phyloP scores from a whole-genome alignment of 2,888 invertebrate species.

The Caenorhabditis zanzibari region DNA sequence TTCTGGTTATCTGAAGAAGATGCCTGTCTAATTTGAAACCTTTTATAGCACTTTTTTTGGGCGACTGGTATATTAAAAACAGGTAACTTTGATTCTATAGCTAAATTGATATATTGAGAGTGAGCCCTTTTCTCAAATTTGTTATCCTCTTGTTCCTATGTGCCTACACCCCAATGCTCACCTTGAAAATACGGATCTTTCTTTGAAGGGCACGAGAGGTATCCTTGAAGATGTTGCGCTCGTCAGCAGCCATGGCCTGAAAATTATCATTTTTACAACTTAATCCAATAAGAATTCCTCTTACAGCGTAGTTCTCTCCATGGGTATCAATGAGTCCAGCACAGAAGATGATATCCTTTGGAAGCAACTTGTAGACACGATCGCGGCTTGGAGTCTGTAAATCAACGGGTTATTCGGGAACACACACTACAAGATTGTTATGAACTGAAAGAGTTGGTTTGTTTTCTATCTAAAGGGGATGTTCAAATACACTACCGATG shows the following conservation, averaged over 20 bases:
- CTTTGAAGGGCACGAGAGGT: constrained; percentile 76
- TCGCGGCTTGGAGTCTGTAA: constrained; percentile 76
- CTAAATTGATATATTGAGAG: too few relatives aligned
- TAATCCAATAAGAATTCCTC: constrained; percentile 25
- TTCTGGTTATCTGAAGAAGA: too few relatives aligned
- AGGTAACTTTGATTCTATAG: too few relatives aligned
- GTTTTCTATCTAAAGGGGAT: constrained; percentile 25
- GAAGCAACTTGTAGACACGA: constrained; percentile 79
- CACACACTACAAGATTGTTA: not conserved
- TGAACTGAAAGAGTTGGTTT: constrained; percentile 39
- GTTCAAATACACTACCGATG: constrained; percentile 65
- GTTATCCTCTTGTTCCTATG: too few relatives aligned
- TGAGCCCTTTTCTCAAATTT: too few relatives aligned
- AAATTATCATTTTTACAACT: constrained; percentile 43
- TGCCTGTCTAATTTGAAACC: too few relatives aligned
- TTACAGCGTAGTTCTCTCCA: constrained; percentile 78
- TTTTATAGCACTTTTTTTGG: too few relatives aligned
- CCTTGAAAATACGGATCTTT: constrained; percentile 82
- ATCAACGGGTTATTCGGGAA: not conserved
- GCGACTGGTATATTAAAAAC: too few relatives aligned
- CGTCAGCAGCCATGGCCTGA: constrained; percentile 79
- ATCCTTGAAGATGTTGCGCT: constrained; percentile 79
- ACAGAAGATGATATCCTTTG: constrained; percentile 81
- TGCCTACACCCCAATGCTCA: not conserved
- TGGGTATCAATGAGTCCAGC: constrained; percentile 79